Percentiles rank a stretch among this genome's conserved stretches.
Evolutionary conservation across 2,888 invertebrate species (phyloP).

Genomic region (Crioceris asparagi): DNA sequence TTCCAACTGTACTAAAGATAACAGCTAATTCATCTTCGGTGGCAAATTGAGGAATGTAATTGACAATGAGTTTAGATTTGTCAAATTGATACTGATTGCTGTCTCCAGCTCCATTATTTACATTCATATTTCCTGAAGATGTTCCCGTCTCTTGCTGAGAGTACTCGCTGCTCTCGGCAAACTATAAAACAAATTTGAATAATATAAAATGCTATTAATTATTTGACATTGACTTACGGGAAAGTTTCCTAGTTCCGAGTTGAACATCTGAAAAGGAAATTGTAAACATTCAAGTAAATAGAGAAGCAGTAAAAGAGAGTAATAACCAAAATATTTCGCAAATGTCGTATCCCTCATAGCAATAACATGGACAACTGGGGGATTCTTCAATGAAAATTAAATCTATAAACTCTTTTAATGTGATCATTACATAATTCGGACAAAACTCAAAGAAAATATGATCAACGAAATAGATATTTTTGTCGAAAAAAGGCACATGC

Average conservation of each 20-base stretch:
- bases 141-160: constrained; percentile 13
- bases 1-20: constrained; percentile 81
- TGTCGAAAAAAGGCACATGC: too few relatives aligned
- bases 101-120: constrained; percentile 31
- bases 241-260: constrained; percentile 20
- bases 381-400: constrained; percentile 1
- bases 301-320: constrained; percentile 16
- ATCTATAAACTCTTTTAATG: too few relatives aligned
- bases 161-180: constrained; percentile 16
- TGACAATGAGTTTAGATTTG: constrained; percentile 81
- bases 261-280: constrained; percentile 20
- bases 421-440: too few relatives aligned
- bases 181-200: constrained; percentile 14
- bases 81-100: constrained; percentile 24
- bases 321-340: constrained; percentile 16
- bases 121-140: constrained; percentile 10
- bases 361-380: background rate
- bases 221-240: constrained; percentile 18
- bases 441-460: too few relatives aligned
- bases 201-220: background rate
- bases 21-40: constrained; percentile 83
- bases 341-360: constrained; percentile 8
- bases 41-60: constrained; percentile 90
- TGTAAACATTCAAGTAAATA: constrained; percentile 2
- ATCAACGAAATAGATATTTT: too few relatives aligned